Conservation (phyloP, 2,113 vertebrate species). For the Synodontis membranacea region DNA sequence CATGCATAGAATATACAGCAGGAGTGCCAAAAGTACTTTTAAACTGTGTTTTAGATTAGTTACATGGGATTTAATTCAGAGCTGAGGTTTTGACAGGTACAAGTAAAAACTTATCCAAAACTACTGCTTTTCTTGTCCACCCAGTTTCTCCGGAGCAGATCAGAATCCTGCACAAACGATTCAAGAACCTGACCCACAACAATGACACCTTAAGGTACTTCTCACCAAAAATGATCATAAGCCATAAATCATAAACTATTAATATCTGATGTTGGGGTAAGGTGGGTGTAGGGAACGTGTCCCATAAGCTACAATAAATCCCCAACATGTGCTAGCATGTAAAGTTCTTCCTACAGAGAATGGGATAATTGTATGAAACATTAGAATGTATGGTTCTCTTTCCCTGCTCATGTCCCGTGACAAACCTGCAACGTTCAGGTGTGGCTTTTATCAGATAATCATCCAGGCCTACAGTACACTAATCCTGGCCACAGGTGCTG, state of each 20-base stretch:
- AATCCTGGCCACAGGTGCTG: neutral
- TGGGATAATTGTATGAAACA: neutral
- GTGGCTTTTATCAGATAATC: neutral
- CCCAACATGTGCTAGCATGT: neutral
- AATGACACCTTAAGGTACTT: slow-evolving; percentile 82
- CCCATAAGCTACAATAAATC: neutral
- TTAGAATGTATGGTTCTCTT: neutral
- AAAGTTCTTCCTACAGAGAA: neutral
- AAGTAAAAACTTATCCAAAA: neutral
- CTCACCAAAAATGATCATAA: neutral
- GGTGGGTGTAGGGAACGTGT: neutral
- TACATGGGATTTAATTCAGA: neutral
- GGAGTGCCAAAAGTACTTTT: neutral
- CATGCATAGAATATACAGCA: neutral
- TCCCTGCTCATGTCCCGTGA: neutral
- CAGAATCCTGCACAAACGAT: slow-evolving; percentile 81
- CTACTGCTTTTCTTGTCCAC: slow-evolving; percentile 1
- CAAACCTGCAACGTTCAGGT: neutral
- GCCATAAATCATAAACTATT: neutral
- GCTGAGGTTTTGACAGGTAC: neutral
- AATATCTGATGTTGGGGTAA: neutral
- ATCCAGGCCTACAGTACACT: no score
- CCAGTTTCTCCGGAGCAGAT: slow-evolving; percentile 89
- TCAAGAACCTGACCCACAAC: slow-evolving; percentile 82
- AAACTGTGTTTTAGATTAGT: neutral